Percentiles rank a stretch among this genome's conserved stretches.
phyloP scores from a whole-genome alignment of 2,888 invertebrate genomes.

The Apodemia duryi region DNA sequence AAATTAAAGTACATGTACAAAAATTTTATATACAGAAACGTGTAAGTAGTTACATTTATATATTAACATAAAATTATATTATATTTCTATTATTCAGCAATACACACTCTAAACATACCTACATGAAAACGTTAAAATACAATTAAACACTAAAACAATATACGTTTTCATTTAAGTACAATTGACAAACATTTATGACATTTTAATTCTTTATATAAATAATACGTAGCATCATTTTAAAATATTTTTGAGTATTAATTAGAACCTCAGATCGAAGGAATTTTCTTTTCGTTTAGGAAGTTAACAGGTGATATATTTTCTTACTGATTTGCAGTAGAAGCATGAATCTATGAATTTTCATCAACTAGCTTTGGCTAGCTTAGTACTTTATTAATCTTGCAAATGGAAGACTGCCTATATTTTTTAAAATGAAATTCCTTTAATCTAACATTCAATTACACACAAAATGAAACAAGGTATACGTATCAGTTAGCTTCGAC shows the following conservation, averaged over 20 bases:
- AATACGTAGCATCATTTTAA: conserved; percentile 10
- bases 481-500: not conserved
- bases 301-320: not conserved
- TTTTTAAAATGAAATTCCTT: not conserved
- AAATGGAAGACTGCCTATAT: not conserved
- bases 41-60: conserved; percentile 63
- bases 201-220: conserved; percentile 20
- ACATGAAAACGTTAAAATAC: conserved; percentile 32
- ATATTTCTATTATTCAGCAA: conserved; percentile 35
- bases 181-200: conserved; percentile 32
- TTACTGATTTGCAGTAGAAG: not conserved
- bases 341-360: not conserved
- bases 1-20: conserved; percentile 72
- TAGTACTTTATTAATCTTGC: not conserved
- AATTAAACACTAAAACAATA: conserved; percentile 27
- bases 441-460: not conserved
- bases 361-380: not conserved
- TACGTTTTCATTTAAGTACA: conserved; percentile 23
- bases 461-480: conserved; percentile 1
- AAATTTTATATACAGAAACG: conserved; percentile 74
- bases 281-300: not conserved
- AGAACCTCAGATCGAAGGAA: conserved; percentile 4
- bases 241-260: conserved; percentile 5
- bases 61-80: conserved; percentile 57
- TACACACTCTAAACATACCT: conserved; percentile 34